phyloP scores from a whole-genome alignment of 2,113 vertebrate species.

The Trogon surrucura region DNA sequence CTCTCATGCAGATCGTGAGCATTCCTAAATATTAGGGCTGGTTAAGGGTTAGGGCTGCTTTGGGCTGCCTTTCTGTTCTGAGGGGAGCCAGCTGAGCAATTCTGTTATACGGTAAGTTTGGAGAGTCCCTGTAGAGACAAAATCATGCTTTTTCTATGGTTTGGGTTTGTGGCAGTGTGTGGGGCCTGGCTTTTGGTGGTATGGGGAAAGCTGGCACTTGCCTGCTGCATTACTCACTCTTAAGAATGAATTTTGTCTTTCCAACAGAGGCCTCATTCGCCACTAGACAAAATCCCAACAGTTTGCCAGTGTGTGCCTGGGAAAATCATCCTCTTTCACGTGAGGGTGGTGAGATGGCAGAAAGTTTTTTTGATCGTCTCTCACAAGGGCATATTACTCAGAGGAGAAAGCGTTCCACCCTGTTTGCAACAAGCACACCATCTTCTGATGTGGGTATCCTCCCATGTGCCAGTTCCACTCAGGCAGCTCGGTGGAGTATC shows the following conservation, averaged over 20 bases:
- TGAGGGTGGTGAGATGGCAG: neutral
- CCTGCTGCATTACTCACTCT: neutral
- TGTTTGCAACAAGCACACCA: constrained; percentile 28
- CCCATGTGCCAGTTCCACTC: neutral
- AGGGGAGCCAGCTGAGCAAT: neutral
- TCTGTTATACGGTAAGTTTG: neutral
- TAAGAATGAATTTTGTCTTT: neutral
- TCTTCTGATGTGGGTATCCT: neutral
- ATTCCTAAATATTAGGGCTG: neutral
- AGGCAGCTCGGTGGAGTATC: neutral
- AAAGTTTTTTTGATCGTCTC: neutral
- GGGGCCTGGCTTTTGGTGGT: neutral
- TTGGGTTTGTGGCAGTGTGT: neutral
- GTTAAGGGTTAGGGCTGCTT: neutral
- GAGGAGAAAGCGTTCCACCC: constrained; percentile 46
- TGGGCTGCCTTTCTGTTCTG: neutral
- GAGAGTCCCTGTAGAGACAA: neutral
- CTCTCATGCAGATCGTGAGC: neutral
- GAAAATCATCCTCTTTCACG: neutral
- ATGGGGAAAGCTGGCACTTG: neutral
- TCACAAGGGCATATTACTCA: constrained; percentile 36
- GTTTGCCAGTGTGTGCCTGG: neutral
- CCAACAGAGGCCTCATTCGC: neutral
- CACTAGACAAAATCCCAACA: neutral
- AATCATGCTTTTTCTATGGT: neutral